A percentile compares a stretch with the other conserved stretches of the same genome.
Evolutionary conservation across 2,797 vertebrate species (phyloP).

Genomic region (Lepus townsendii): DNA sequence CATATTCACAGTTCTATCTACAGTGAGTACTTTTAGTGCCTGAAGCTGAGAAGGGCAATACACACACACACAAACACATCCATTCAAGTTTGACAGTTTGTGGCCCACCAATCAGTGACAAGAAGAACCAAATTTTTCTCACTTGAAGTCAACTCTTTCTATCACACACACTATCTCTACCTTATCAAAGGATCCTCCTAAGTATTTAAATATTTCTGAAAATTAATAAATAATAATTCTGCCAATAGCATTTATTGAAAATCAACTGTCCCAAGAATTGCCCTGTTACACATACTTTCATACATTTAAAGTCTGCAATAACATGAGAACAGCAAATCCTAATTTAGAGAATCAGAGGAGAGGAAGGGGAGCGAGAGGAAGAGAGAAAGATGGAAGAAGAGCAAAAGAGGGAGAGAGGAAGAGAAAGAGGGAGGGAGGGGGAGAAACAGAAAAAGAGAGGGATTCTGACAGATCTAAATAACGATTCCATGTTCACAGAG

Average conservation of each 20-base stretch:
- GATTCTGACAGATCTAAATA: neutral
- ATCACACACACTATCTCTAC: neutral
- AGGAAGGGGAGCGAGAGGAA: too few species aligned
- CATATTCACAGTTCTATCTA: neutral
- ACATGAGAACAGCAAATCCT: neutral
- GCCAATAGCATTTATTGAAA: neutral
- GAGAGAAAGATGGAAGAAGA: neutral
- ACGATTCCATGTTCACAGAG: neutral
- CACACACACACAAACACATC: too few species aligned
- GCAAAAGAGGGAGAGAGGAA: neutral
- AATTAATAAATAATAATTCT: neutral
- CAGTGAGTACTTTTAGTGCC: neutral
- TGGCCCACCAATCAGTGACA: neutral
- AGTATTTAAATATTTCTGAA: constrained; percentile 35
- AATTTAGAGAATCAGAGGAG: neutral
- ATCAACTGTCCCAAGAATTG: neutral
- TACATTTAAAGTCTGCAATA: neutral
- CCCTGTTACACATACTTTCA: neutral
- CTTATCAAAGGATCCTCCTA: neutral
- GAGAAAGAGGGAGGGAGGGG: neutral
- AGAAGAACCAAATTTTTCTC: neutral
- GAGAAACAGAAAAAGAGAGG: neutral
- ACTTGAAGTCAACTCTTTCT: constrained; percentile 5
- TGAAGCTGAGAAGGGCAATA: neutral
- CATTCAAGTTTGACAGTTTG: neutral